Evolutionary conservation across 2,797 vertebrate genomes (phyloP), one percentile per base, ranked within the genome.

Genomic region (Otus scops): DNA sequence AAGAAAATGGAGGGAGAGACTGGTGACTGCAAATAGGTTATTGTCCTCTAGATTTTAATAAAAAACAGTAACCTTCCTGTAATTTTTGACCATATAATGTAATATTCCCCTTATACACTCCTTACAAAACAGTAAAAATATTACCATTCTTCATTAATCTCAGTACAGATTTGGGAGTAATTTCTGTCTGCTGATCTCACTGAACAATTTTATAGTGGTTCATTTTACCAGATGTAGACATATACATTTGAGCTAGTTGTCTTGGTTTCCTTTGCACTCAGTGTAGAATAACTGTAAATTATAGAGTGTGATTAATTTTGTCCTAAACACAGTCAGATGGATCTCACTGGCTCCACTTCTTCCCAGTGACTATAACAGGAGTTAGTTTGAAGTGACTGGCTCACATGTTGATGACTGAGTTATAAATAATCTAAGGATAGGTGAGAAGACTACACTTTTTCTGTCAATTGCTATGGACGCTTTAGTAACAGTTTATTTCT

Each of bases 1-100:
- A 86, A 91, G 20, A 6, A 84, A 93, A 89, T 41, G 18, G 71
- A 86, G 50, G 32, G 36, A 73, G 57, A 81, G 85, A 57, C 75
- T 87, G 17, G 18, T 59, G 22, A 43, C 63, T 92, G 57, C 13
- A 76, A 95, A 92, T 21, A 21, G 69, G 88, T 93, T 86, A 86
- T 63, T 67, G 36, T 81, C 21, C 91, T 88, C 89, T 59, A 76
- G 88, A 81, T 92, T 95, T 95, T 88, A 92, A 92, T 88, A 84
- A 92, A 95, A 61, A 13, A 0, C 51, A 70, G 77, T 53, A 88
- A 88, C 28, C 32, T 92, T 93, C 80, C 83, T 85, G 88, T 91
- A 88, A 67, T 50, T 95, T 93, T 87, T 70, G 32, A 70, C n/a
- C 19, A 41, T 92, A 88, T 86, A 90, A 84, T 67, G 23, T 69